These are phyloP conservation scores for Nansenia antarctica DNA, from an alignment of 2,113 vertebrate species.

Conservation along the genomic window DNA sequence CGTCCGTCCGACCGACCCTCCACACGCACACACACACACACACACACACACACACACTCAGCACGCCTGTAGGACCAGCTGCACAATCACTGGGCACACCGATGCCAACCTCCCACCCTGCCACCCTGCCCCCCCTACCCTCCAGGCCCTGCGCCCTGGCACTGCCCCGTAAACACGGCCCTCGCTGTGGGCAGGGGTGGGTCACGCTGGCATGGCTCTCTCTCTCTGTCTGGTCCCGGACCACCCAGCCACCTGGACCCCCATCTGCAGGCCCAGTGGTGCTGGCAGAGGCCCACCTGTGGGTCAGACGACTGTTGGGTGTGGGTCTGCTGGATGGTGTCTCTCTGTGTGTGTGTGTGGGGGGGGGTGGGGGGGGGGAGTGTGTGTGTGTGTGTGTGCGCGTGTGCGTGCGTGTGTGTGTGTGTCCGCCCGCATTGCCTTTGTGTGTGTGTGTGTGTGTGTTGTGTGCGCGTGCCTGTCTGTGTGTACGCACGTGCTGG, in stretches of 20 bases:
- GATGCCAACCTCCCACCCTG: slow-evolving; percentile 27
- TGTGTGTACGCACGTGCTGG: neutral
- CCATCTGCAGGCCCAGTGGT: slow-evolving; percentile 34
- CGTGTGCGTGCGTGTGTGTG: slow-evolving; percentile 17
- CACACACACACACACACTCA: slow-evolving; percentile 20
- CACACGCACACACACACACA: slow-evolving; percentile 13
- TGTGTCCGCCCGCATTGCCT: slow-evolving; percentile 1
- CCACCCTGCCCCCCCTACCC: neutral
- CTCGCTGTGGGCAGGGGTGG: slow-evolving; percentile 6
- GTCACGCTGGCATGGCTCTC: neutral
- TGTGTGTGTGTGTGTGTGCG: neutral
- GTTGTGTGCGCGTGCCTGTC: too few species aligned
- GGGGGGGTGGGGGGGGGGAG: neutral
- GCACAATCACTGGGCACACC: slow-evolving; percentile 27
- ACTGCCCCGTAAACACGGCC: slow-evolving; percentile 28
- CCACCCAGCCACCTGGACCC: slow-evolving; percentile 43
- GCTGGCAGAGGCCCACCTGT: slow-evolving; percentile 1
- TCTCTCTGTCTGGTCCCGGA: slow-evolving; percentile 33
- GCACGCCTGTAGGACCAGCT: slow-evolving; percentile 39
- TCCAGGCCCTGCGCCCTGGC: slow-evolving; percentile 11
- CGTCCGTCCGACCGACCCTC: neutral
- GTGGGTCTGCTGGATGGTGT: too few species aligned
- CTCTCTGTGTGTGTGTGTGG: neutral
- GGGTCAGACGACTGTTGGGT: neutral
- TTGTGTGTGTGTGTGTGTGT: too few species aligned